Percentiles rank a stretch among this genome's conserved stretches.
Evolutionary conservation across 2,113 vertebrate species (phyloP).

Genomic region (Leptodactylus fuscus): DNA sequence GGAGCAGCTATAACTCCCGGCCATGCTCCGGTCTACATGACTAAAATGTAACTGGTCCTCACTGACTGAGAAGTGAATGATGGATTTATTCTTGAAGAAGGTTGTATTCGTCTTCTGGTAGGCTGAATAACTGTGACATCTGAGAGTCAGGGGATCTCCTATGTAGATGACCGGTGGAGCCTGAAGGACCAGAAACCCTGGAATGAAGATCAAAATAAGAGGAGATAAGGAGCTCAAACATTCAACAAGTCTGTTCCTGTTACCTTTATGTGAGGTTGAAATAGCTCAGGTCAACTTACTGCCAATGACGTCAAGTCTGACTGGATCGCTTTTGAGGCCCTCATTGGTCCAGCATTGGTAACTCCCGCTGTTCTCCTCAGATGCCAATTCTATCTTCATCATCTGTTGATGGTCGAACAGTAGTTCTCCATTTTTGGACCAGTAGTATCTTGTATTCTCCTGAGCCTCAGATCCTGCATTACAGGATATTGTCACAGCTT

Average conservation of each 20-base stretch:
- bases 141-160: not conserved
- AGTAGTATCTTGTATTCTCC: slow-evolving; percentile 1
- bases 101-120: not conserved
- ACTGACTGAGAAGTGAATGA: not conserved
- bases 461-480: not conserved
- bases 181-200: not conserved
- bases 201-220: not conserved
- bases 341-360: slow-evolving; percentile 13
- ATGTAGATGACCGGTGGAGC: not conserved
- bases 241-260: not conserved
- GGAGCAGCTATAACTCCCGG: not conserved
- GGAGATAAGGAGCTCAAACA: not conserved
- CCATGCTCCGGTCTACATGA: not conserved
- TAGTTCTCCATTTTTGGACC: slow-evolving; percentile 11
- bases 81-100: not conserved
- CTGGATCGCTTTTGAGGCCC: not conserved
- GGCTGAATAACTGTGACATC: slow-evolving; percentile 16
- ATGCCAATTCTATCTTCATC: not conserved
- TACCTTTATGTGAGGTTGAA: not conserved
- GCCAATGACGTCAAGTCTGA: slow-evolving; percentile 13
- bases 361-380: not conserved
- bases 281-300: not conserved
- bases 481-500: slow-evolving; percentile 39
- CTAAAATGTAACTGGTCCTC: not conserved
- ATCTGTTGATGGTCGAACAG: not conserved